Evolutionary conservation across 2,888 invertebrate species (phyloP).

Genomic region (Diaphora mendica): DNA sequence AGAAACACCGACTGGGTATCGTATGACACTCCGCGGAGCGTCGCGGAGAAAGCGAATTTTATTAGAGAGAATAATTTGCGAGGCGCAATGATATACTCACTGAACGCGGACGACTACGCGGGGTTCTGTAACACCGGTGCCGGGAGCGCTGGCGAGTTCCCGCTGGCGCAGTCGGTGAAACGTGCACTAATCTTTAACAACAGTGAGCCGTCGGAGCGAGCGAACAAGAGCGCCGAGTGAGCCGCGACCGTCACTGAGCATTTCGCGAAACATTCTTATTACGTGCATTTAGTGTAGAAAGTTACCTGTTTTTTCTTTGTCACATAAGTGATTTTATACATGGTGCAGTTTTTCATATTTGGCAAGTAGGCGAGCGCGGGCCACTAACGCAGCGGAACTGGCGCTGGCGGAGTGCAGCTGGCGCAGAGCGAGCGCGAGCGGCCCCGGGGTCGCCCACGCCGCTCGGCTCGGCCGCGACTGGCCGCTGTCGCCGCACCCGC

Average conservation of each 20-base stretch:
- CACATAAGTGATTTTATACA: slow-evolving; percentile 84
- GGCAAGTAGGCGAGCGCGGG: slow-evolving; percentile 24
- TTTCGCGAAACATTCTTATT: slow-evolving; percentile 15
- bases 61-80: slow-evolving; percentile 88
- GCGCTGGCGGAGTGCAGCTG: slow-evolving; percentile 24
- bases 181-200: slow-evolving; percentile 48
- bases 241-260: neutral
- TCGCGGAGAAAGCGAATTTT: slow-evolving; percentile 89
- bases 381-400: slow-evolving; percentile 39
- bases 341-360: slow-evolving; percentile 79
- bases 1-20: slow-evolving; percentile 92
- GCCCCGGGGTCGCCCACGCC: slow-evolving; percentile 34
- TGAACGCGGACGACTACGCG: slow-evolving; percentile 92
- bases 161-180: slow-evolving; percentile 61
- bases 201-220: neutral
- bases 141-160: slow-evolving; percentile 49
- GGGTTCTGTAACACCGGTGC: slow-evolving; percentile 80
- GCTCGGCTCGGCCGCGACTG: slow-evolving; percentile 28
- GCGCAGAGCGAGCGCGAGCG: slow-evolving; percentile 20
- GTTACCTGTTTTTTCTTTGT: slow-evolving; percentile 78
- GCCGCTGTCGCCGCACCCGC: slow-evolving; percentile 26
- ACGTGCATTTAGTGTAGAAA: slow-evolving; percentile 32
- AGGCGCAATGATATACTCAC: slow-evolving; percentile 94
- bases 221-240: neutral
- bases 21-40: slow-evolving; percentile 91